Percentiles rank a stretch among this genome's conserved stretches.
Conservation (phyloP, 2,113 vertebrate species). For the Fulmarus glacialis region DNA sequence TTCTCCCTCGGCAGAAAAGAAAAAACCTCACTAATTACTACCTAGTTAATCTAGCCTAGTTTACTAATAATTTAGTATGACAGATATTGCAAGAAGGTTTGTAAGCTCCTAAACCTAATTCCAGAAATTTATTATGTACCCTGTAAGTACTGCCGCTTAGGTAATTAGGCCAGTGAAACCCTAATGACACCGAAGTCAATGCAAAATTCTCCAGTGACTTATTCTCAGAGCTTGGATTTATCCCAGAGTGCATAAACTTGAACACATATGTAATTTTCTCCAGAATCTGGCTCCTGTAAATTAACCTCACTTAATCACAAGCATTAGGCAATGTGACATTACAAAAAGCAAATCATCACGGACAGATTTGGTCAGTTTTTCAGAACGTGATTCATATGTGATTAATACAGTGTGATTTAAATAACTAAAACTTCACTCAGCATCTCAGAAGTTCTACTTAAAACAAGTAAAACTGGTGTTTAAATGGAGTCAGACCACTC, state of each 20-base stretch:
- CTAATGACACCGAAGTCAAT: not conserved
- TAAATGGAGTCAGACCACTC: not conserved
- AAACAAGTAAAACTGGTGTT: not conserved
- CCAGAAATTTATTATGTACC: not conserved
- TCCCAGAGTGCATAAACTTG: not conserved
- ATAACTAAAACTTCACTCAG: not conserved
- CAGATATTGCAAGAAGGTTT: not conserved
- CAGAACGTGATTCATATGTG: fast-evolving
- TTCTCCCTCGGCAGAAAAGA: not conserved
- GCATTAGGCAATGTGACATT: not conserved
- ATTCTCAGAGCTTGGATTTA: not conserved
- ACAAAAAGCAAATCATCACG: not conserved
- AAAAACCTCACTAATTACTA: not conserved
- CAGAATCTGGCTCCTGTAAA: not conserved
- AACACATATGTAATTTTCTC: not conserved
- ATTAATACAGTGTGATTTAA: not conserved
- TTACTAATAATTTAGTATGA: not conserved
- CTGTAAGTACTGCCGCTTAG: not conserved
- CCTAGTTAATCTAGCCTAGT: not conserved
- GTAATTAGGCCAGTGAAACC: not conserved
- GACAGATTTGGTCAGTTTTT: not conserved
- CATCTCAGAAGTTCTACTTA: not conserved
- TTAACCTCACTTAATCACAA: not conserved
- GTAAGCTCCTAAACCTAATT: not conserved
- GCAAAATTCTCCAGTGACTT: not conserved